Evolutionary conservation across 2,113 vertebrate species (phyloP).

Genomic region (Phalacrocorax brasilianus): DNA sequence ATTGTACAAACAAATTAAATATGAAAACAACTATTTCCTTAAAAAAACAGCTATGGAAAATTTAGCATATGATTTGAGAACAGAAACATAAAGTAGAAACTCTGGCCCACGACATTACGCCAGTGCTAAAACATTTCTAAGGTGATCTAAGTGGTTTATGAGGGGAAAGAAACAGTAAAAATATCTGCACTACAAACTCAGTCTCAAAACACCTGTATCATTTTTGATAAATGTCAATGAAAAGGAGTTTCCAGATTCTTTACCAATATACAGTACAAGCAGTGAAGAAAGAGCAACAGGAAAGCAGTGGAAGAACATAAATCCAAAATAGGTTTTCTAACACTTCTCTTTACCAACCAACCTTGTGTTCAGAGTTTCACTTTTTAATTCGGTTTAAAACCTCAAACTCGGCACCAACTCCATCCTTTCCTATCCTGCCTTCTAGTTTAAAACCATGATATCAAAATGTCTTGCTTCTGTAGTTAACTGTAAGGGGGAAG

Average conservation of each 20-base stretch:
- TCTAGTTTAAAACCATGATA: neutral
- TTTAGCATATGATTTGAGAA: neutral
- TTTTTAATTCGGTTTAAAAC: neutral
- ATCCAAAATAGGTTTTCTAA: neutral
- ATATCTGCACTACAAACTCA: neutral
- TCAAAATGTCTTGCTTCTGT: neutral
- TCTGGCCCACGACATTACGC: neutral
- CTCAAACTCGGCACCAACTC: fast-evolving
- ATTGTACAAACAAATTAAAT: constrained; percentile 20
- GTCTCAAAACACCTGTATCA: neutral
- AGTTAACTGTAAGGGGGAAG: neutral
- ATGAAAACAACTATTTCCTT: neutral
- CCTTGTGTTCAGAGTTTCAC: neutral
- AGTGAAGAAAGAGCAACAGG: neutral
- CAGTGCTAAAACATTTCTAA: neutral
- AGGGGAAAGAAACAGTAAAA: neutral
- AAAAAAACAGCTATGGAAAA: neutral
- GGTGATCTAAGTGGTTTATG: neutral
- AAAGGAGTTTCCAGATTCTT: neutral
- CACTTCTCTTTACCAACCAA: neutral
- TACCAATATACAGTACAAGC: neutral
- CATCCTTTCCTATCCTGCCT: neutral
- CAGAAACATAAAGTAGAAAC: neutral
- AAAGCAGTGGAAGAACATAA: neutral
- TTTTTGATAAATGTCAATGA: neutral